A percentile compares a stretch with the other conserved stretches of the same genome.
Evolutionary conservation across 64 coral and sea anemone genomes (phyloP).

Genomic region (Porites lutea): DNA sequence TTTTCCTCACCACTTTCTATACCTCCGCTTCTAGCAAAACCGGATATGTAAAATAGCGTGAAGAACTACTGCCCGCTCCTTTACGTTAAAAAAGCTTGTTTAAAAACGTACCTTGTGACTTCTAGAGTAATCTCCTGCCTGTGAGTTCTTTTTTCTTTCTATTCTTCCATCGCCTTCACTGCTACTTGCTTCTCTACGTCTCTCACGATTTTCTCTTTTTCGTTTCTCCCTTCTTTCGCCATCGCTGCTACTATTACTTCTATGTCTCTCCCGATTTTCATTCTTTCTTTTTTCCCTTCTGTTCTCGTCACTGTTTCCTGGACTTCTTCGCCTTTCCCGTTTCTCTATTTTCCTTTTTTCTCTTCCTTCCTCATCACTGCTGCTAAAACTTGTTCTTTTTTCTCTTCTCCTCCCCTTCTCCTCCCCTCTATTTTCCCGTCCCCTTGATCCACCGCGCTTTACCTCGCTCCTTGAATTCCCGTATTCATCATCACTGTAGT

Average conservation of each 20-base stretch:
- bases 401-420: constrained; percentile 16
- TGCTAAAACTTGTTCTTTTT: constrained; percentile 17
- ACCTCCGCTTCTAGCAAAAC: too few species aligned
- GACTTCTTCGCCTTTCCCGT: constrained; percentile 6
- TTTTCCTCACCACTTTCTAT: too few species aligned
- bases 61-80: not conserved
- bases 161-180: constrained; percentile 41
- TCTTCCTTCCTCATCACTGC: constrained; percentile 14
- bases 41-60: too few species aligned
- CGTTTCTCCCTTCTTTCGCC: not conserved
- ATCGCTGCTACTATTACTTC: not conserved
- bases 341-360: constrained; percentile 5
- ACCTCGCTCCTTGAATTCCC: not conserved
- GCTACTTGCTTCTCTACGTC: not conserved
- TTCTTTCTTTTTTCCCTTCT: constrained; percentile 2
- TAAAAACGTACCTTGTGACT: constrained; percentile 12
- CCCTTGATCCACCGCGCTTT: not conserved
- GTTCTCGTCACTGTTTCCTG: not conserved
- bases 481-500: constrained; percentile 46
- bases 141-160: not conserved
- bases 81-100: not conserved
- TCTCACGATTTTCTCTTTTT: constrained; percentile 19
- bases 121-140: not conserved
- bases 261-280: not conserved
- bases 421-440: not conserved